These are phyloP conservation scores for Steinernema scapterisci DNA, from an alignment of 2,888 invertebrate genomes.

Conservation along the genomic window DNA sequence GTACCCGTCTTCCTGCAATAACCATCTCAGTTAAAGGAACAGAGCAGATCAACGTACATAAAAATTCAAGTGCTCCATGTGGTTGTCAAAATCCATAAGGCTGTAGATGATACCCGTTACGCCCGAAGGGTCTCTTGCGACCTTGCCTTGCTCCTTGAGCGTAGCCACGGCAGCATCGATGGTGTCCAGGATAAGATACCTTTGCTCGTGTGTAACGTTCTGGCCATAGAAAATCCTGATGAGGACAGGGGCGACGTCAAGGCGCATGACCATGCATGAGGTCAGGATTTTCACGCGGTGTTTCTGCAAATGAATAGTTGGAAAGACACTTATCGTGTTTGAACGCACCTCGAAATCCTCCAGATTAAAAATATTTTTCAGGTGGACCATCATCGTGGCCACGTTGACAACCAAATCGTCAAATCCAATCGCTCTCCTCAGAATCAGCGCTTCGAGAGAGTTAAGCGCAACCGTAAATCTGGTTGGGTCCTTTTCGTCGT, in stretches of 20 bases:
- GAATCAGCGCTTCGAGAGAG: neutral
- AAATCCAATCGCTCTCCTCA: neutral
- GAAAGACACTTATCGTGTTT: neutral
- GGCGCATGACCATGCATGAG: slow-evolving; percentile 9
- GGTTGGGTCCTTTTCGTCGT: slow-evolving; percentile 10
- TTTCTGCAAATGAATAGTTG: neutral
- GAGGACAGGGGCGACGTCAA: neutral
- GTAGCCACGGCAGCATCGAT: neutral
- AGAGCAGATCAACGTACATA: neutral
- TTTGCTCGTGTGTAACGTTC: slow-evolving; percentile 9
- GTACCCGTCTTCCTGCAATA: neutral
- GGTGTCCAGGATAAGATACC: slow-evolving; percentile 4
- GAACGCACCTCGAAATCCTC: neutral
- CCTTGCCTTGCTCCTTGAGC: neutral
- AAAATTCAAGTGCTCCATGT: slow-evolving; percentile 13
- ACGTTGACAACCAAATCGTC: neutral
- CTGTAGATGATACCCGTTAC: slow-evolving; percentile 7
- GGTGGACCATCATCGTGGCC: neutral
- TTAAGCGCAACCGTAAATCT: neutral
- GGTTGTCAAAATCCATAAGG: slow-evolving; percentile 25
- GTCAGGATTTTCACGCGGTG: neutral
- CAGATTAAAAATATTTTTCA: slow-evolving; percentile 1
- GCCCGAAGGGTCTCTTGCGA: neutral
- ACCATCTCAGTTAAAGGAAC: too few species aligned
- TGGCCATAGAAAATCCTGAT: neutral